Base-by-base conservation (phyloP, 2,888 invertebrate species). In the Trichopria drosophilae region DNA sequence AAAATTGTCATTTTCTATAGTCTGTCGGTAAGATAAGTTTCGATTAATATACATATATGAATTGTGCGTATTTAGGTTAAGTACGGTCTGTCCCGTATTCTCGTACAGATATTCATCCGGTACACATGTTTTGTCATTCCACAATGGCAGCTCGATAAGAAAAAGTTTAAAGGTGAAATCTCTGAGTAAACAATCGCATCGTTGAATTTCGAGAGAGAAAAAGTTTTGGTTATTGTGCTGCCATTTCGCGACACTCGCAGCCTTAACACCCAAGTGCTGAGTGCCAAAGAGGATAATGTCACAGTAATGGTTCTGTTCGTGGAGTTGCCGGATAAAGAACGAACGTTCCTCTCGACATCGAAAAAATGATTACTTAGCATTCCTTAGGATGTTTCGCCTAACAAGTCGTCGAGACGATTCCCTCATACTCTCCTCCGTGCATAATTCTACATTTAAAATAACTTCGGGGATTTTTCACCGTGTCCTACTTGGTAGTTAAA, bases 291-390 rank as follows among this genome's bases (percentile, higher is more conserved):
- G 69, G 67, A 69, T 68, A 65, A 69, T 63, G 67, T 68, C 65
- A 65, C 67, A 63, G 64, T 56, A 59, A 64, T 63, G 57, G 59
- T 52, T 59, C 58, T 66, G 67, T 69, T 65, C 63, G 58, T 31
- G 53, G 63, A 64, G 52, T 28, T 55, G 41, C 42, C 32, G 40
- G 40, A 53, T 49, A 45, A 9, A 28, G 45, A 41, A 59, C 47
- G 20, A 59, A 45, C 45, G 13, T 41, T 36, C 19, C 28, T 26
- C 23, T 16, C 29, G 20, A 22, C 32, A 23, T 35, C 32, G 51
- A 60, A 66, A 66, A 71, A 71, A 67, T 60, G 20, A 61, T 68
- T 60, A 67, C 65, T 72, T 69, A 69, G 68, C 67, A 60, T 61
- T 60, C 62, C 65, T 70, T 68, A 68, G 62, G 57, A 58, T 39